A percentile compares a stretch with the other conserved stretches of the same genome.
These are phyloP conservation scores for Dasyurus viverrinus DNA, from an alignment of 2,113 vertebrate genomes.

Conservation along the genomic window DNA sequence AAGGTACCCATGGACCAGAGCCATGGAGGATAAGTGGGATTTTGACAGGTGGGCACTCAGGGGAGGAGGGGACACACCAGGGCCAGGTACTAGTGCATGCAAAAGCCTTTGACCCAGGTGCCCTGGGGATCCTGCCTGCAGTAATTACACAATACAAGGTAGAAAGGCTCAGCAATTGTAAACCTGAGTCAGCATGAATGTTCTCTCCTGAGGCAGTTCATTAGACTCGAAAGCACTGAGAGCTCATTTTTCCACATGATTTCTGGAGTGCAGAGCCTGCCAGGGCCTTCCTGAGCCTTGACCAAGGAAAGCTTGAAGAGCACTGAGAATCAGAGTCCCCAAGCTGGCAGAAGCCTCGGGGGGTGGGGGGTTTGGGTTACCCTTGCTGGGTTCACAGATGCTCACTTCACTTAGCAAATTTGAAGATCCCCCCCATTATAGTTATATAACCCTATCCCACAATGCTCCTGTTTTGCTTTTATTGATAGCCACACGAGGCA, in stretches of 20 bases:
- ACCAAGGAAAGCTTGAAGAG: neutral
- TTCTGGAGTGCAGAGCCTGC: neutral
- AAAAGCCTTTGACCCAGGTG: neutral
- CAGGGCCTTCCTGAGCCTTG: neutral
- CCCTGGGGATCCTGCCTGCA: neutral
- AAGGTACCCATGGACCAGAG: neutral
- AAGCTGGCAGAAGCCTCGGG: neutral
- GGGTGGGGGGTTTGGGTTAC: neutral
- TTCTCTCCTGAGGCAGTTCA: neutral
- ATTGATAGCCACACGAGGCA: neutral
- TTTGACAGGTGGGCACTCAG: neutral
- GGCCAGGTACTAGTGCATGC: neutral
- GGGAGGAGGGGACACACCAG: neutral
- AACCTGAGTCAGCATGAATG: constrained; percentile 1
- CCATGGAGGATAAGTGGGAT: neutral
- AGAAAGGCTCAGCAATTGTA: neutral
- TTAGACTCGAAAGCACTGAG: neutral
- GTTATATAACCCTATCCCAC: neutral
- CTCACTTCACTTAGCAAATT: neutral
- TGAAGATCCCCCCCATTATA: neutral
- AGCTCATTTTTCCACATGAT: neutral
- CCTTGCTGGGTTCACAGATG: neutral
- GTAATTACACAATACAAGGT: neutral
- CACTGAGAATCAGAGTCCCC: neutral
- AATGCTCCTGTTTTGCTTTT: neutral